Evolutionary conservation across 1,140 invertebrate species (phyloP).

Genomic region (Wiebesia pumilae): DNA sequence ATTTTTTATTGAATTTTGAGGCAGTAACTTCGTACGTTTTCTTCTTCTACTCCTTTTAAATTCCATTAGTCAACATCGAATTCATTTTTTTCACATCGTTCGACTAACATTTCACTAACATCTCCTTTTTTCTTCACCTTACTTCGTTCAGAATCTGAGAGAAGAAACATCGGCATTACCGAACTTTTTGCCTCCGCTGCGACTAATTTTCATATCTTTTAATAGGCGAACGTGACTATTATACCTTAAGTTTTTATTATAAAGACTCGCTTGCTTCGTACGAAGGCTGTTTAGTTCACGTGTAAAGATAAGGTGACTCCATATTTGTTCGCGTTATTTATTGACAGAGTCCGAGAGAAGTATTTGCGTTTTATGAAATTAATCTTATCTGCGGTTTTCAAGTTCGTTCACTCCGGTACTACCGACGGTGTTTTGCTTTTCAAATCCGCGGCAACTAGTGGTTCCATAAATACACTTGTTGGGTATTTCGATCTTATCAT

Average conservation of each 20-base stretch:
- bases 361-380: constrained; percentile 45
- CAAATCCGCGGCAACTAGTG: neutral
- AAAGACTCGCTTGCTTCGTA: constrained; percentile 9
- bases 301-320: constrained; percentile 35
- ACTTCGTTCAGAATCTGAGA: neutral
- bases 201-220: constrained; percentile 43
- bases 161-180: neutral
- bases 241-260: constrained; percentile 27
- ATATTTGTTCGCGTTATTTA: constrained; percentile 45
- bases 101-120: neutral
- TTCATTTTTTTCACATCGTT: constrained; percentile 3
- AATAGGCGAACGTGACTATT: constrained; percentile 22
- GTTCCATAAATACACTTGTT: constrained; percentile 35
- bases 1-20: neutral
- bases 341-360: constrained; percentile 22
- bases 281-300: neutral
- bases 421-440: neutral
- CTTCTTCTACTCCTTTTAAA: neutral
- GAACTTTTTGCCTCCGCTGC: neutral
- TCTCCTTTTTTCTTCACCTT: neutral
- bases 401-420: neutral
- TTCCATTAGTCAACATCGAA: neutral
- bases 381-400: constrained; percentile 46
- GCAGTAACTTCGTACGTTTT: neutral
- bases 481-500: constrained; percentile 30